phyloP scores from a whole-genome alignment of 2,797 vertebrate species.

The Oreortyx pictus region DNA sequence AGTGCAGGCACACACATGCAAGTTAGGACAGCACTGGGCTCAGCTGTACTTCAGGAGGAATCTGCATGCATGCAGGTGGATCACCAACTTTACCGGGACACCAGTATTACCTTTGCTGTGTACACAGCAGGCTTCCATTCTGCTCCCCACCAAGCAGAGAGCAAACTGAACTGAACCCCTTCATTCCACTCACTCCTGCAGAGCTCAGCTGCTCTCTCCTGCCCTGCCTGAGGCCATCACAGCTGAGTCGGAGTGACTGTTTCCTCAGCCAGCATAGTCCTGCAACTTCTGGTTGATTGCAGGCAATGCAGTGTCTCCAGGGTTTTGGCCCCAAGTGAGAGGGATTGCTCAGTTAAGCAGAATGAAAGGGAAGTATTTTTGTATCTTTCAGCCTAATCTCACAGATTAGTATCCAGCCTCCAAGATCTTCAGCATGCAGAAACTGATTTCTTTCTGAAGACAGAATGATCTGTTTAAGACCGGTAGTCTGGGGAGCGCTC shows the following conservation, averaged over 20 bases:
- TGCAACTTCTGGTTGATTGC: neutral
- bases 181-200: rapidly evolving
- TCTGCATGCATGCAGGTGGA: neutral
- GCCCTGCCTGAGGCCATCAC: rapidly evolving
- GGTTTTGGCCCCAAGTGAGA: neutral
- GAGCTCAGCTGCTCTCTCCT: neutral
- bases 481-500: rapidly evolving
- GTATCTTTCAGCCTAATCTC: neutral
- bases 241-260: rapidly evolving
- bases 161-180: neutral
- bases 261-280: neutral
- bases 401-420: neutral
- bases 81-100: neutral
- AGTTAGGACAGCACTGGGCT: neutral
- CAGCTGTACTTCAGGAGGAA: neutral
- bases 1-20: neutral
- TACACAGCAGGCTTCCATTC: neutral
- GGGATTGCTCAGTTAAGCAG: neutral
- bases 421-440: neutral
- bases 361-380: slow-evolving; percentile 35
- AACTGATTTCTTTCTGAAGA: slow-evolving; percentile 9
- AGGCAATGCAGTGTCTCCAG: neutral
- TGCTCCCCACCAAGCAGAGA: neutral
- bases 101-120: rapidly evolving
- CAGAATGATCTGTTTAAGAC: neutral